Conservation (phyloP, 30 jellyfish, hydroid and myxozoan genomes). For the Turritopsis rubra region DNA sequence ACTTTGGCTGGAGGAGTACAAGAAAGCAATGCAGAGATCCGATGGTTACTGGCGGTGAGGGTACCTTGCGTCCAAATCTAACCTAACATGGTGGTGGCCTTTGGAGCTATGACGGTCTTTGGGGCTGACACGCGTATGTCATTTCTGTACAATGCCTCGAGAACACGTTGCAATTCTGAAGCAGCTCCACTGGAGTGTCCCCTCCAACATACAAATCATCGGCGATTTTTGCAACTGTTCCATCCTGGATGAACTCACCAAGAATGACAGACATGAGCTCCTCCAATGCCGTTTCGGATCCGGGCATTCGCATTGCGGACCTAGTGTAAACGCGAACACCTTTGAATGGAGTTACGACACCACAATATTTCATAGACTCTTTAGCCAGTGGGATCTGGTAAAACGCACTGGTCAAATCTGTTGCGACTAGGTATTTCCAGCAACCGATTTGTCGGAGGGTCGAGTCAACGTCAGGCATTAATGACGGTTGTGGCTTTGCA, state of each 20-base stretch:
- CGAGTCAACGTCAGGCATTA: slow-evolving; percentile 53
- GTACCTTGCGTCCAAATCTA: slow-evolving; percentile 46
- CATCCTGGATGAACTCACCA: slow-evolving; percentile 35
- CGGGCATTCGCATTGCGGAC: slow-evolving; percentile 64
- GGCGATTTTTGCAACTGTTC: slow-evolving; percentile 25
- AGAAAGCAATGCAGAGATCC: slow-evolving; percentile 26
- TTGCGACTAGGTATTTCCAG: slow-evolving; percentile 39
- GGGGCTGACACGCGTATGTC: slow-evolving; percentile 13
- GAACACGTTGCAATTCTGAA: neutral
- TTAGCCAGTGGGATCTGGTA: slow-evolving; percentile 51
- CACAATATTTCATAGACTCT: slow-evolving; percentile 57
- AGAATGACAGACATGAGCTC: slow-evolving; percentile 45
- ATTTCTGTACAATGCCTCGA: slow-evolving; percentile 8
- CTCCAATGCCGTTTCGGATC: slow-evolving; percentile 63
- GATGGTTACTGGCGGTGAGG: slow-evolving; percentile 36
- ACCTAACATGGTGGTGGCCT: slow-evolving; percentile 45
- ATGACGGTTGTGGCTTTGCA: slow-evolving; percentile 58
- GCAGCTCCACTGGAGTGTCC: slow-evolving; percentile 10
- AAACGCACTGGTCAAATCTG: slow-evolving; percentile 48
- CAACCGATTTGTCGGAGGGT: slow-evolving; percentile 47
- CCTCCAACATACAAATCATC: slow-evolving; percentile 29
- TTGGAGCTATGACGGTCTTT: slow-evolving; percentile 32
- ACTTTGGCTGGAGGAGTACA: slow-evolving; percentile 39
- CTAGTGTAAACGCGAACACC: slow-evolving; percentile 49
- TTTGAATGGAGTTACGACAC: slow-evolving; percentile 57